Evolutionary conservation across 1,140 invertebrate genomes (phyloP).

Genomic region (Leptestheria dahalacensis): DNA sequence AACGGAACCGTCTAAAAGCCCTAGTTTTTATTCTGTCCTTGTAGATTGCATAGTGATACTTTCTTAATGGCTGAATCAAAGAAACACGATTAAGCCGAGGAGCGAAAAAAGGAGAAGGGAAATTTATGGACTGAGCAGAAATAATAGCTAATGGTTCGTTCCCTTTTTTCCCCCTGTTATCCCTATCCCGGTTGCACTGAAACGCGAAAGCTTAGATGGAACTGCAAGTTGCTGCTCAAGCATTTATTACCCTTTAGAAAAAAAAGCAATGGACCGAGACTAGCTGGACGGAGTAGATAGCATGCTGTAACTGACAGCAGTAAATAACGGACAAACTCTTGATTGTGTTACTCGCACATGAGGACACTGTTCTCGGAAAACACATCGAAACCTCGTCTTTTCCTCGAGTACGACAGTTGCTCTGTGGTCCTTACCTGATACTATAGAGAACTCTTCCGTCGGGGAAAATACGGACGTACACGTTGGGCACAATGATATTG

Average conservation of each 20-base stretch:
- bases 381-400: not conserved
- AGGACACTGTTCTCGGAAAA: not conserved
- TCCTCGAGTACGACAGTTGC: not conserved
- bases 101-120: not conserved
- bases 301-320: not conserved
- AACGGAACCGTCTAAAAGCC: too few relatives aligned
- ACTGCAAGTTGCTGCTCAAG: not conserved
- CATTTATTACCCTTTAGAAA: not conserved
- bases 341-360: not conserved
- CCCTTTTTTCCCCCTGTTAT: too few relatives aligned
- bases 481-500: constrained; percentile 93
- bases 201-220: not conserved
- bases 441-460: constrained; percentile 89
- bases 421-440: constrained; percentile 57
- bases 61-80: not conserved
- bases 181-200: not conserved
- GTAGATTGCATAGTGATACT: too few relatives aligned
- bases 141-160: not conserved
- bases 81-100: not conserved
- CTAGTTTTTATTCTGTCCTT: too few relatives aligned
- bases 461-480: constrained; percentile 90
- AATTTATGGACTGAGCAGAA: not conserved
- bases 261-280: not conserved
- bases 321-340: not conserved
- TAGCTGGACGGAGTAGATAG: not conserved